Conservation (phyloP, 30 jellyfish, hydroid and myxozoan genomes). For the Chironex yamaguchii region DNA sequence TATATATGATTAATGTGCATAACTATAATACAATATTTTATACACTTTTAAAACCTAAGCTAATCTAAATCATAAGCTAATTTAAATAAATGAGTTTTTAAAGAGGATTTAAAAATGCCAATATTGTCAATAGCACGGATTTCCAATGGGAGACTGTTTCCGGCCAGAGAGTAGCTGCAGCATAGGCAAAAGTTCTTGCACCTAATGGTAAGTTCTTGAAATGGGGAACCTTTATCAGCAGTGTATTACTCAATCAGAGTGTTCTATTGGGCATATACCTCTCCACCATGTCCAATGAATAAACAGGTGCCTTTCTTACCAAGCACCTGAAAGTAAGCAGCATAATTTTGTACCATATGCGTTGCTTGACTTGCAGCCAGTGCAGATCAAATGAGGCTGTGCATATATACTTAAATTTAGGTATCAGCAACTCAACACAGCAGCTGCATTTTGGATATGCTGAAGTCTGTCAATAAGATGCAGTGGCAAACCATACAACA, state of each 20-base stretch:
- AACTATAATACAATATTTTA: neutral
- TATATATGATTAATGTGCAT: neutral
- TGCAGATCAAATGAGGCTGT: too few species aligned
- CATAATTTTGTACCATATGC: too few species aligned
- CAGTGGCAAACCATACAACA: too few species aligned
- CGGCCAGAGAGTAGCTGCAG: conserved; percentile 60
- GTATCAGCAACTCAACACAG: too few species aligned
- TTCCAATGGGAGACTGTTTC: conserved; percentile 52
- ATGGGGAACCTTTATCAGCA: conserved; percentile 55
- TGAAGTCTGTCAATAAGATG: conserved; percentile 40
- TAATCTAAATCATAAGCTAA: conserved; percentile 40
- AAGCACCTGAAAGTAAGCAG: too few species aligned
- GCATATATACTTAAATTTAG: too few species aligned
- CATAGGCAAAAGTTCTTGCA: conserved; percentile 64
- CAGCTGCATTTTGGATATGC: too few species aligned
- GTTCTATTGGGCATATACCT: conserved; percentile 48
- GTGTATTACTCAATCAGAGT: conserved; percentile 60
- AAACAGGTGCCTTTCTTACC: too few species aligned
- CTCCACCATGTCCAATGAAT: conserved; percentile 42
- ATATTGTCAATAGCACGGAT: conserved; percentile 48
- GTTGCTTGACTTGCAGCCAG: too few species aligned
- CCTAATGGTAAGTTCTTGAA: conserved; percentile 53
- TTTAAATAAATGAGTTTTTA: conserved; percentile 55
- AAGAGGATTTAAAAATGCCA: conserved; percentile 20
- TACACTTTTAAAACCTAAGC: conserved; percentile 9